These are phyloP conservation scores for Megathymus violae DNA, from an alignment of 1,140 invertebrate species.

Conservation along the genomic window DNA sequence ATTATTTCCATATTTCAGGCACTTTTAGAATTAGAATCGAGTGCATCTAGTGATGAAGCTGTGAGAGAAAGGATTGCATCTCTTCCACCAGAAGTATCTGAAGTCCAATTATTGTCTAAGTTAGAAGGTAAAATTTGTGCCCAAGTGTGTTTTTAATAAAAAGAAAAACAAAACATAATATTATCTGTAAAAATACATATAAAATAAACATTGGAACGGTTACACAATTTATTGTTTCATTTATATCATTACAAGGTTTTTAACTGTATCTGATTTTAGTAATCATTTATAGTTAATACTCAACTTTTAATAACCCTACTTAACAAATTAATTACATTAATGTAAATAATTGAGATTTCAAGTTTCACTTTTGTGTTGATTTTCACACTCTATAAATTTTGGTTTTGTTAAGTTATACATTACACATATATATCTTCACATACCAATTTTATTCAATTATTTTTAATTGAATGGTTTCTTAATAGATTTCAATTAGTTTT, in stretches of 20 bases:
- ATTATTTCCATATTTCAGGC: slow-evolving; percentile 70
- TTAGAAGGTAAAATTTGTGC: slow-evolving; percentile 86
- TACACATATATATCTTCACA: not conserved
- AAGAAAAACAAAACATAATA: slow-evolving; percentile 33
- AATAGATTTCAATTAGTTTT: slow-evolving; percentile 4
- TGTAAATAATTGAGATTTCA: not conserved
- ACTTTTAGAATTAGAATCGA: slow-evolving; percentile 94
- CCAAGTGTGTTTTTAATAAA: slow-evolving; percentile 29
- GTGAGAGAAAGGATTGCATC: slow-evolving; percentile 96
- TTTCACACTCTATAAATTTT: slow-evolving; percentile 11
- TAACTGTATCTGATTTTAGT: slow-evolving; percentile 1
- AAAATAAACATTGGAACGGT: slow-evolving; percentile 46
- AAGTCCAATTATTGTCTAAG: slow-evolving; percentile 92
- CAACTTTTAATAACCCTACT: slow-evolving; percentile 6
- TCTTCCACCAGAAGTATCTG: slow-evolving; percentile 96
- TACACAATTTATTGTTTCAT: slow-evolving; percentile 55
- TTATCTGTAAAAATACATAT: slow-evolving; percentile 35
- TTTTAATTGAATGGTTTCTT: not conserved
- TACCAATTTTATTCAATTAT: not conserved
- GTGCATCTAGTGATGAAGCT: slow-evolving; percentile 96
- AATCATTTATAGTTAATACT: slow-evolving; percentile 14
- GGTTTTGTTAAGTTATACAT: slow-evolving; percentile 2
- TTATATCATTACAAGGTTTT: slow-evolving; percentile 35
- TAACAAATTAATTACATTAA: not conserved
- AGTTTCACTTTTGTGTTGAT: not conserved